Percentiles rank a stretch among this genome's conserved stretches.
These are phyloP conservation scores for Chrosomus eos DNA, from an alignment of 2,797 vertebrate species.

Conservation along the genomic window DNA sequence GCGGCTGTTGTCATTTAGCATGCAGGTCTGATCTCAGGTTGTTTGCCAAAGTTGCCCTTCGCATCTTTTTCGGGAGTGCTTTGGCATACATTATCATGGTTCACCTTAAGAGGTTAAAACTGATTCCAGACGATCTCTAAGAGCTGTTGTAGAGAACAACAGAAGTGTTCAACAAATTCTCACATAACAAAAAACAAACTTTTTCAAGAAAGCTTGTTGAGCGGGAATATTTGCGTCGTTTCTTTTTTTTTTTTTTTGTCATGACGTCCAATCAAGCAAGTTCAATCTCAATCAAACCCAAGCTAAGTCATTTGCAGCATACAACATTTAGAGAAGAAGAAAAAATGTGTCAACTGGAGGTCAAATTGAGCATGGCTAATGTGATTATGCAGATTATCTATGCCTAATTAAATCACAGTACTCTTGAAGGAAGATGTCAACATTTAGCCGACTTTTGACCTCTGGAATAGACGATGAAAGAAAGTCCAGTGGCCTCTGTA, in stretches of 20 bases:
- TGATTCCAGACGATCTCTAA: conserved; percentile 4
- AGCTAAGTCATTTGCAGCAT: conserved; percentile 50
- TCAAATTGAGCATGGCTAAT: conserved; percentile 73
- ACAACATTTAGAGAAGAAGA: conserved; percentile 59
- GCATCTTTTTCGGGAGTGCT: conserved; percentile 28
- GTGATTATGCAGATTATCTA: conserved; percentile 74
- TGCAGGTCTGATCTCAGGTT: conserved; percentile 32
- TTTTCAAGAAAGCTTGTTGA: not conserved
- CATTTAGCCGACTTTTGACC: conserved; percentile 69
- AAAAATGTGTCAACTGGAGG: conserved; percentile 34
- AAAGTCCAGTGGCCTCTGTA: conserved; percentile 47
- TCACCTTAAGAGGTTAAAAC: conserved; percentile 32
- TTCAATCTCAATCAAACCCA: not conserved
- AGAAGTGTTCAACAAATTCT: not conserved
- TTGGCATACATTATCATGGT: conserved; percentile 38
- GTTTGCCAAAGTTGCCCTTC: conserved; percentile 43
- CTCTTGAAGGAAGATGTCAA: conserved; percentile 61
- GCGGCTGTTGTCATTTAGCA: conserved; percentile 22
- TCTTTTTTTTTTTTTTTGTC: not conserved
- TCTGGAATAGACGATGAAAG: conserved; percentile 43
- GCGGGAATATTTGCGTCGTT: not conserved
- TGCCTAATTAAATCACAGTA: conserved; percentile 67
- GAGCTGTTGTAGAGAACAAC: too few relatives aligned
- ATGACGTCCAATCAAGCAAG: not conserved
- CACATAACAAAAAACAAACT: not conserved